Percentiles rank a stretch among this genome's conserved stretches.
Conservation (phyloP, 2,888 invertebrate genomes). For the Drosophila koepferae region DNA sequence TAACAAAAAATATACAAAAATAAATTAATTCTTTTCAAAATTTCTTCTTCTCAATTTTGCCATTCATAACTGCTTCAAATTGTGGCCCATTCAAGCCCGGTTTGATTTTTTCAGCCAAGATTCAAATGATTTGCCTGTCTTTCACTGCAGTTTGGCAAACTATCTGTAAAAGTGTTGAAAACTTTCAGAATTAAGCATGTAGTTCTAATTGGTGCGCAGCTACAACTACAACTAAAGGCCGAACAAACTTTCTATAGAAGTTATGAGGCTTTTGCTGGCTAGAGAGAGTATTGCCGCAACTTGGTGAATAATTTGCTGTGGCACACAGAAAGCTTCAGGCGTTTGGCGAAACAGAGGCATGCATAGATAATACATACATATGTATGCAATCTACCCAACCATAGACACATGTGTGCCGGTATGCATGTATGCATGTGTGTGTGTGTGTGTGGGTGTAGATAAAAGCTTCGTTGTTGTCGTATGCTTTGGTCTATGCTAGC, state of each 20-base stretch:
- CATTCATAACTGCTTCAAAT: background rate
- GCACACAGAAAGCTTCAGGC: conserved; percentile 64
- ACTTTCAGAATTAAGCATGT: background rate
- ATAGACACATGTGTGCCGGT: conserved; percentile 13
- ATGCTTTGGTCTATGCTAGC: conserved; percentile 30
- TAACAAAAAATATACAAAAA: no score
- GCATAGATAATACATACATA: conserved; percentile 51
- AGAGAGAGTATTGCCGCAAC: conserved; percentile 55
- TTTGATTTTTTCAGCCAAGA: background rate
- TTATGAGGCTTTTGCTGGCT: conserved; percentile 14
- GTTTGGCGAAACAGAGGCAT: conserved; percentile 52
- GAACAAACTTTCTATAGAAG: conserved; percentile 6
- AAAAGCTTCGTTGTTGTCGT: conserved; percentile 51
- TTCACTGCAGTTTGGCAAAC: background rate
- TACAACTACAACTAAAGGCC: background rate
- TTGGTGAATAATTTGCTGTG: conserved; percentile 69
- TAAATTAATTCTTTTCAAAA: no score
- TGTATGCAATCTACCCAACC: conserved; percentile 24
- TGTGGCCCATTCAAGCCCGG: background rate
- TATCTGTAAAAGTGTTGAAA: background rate
- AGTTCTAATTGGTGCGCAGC: background rate
- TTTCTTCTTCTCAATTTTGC: no score
- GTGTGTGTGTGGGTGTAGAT: conserved; percentile 36
- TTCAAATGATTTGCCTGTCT: background rate
- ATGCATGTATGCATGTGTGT: background rate